Conservation (phyloP, 2,797 vertebrate genomes). For the Coreius guichenoti region DNA sequence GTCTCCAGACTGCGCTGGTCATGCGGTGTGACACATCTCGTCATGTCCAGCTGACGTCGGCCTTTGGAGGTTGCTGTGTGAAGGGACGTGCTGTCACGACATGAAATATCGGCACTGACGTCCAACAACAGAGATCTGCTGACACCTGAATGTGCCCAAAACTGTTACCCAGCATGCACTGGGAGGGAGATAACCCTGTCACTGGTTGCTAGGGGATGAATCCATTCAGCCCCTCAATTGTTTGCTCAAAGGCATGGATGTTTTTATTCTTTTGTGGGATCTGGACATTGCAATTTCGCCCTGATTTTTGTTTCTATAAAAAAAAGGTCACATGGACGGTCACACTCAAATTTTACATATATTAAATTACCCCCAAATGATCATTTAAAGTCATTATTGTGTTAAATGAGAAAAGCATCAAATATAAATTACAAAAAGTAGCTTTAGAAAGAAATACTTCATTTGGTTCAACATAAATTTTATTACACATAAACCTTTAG, state of each 20-base stretch:
- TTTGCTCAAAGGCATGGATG: background rate
- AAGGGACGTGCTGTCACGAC: conserved; percentile 50
- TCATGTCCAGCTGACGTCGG: conserved; percentile 51
- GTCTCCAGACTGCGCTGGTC: conserved; percentile 25
- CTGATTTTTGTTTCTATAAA: background rate
- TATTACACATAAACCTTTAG: too few relatives aligned
- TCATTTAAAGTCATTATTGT: too few relatives aligned
- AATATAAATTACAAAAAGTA: too few relatives aligned
- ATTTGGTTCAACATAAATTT: too few relatives aligned
- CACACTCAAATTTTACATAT: too few relatives aligned
- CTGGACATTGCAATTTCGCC: background rate
- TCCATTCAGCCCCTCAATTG: conserved; percentile 1
- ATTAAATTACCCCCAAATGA: too few relatives aligned
- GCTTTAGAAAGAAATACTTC: too few relatives aligned
- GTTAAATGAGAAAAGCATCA: too few relatives aligned
- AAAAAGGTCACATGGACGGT: background rate
- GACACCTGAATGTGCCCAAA: conserved; percentile 58
- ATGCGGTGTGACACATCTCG: conserved; percentile 45
- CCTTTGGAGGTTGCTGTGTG: conserved; percentile 50
- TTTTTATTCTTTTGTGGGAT: background rate
- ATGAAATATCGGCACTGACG: conserved; percentile 62
- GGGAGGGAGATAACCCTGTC: conserved; percentile 23
- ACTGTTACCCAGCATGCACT: conserved; percentile 54
- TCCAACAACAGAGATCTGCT: conserved; percentile 61
- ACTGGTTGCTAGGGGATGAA: conserved; percentile 3